These are phyloP conservation scores for Barbus barbus DNA, from an alignment of 2,113 vertebrate species.

Conservation along the genomic window DNA sequence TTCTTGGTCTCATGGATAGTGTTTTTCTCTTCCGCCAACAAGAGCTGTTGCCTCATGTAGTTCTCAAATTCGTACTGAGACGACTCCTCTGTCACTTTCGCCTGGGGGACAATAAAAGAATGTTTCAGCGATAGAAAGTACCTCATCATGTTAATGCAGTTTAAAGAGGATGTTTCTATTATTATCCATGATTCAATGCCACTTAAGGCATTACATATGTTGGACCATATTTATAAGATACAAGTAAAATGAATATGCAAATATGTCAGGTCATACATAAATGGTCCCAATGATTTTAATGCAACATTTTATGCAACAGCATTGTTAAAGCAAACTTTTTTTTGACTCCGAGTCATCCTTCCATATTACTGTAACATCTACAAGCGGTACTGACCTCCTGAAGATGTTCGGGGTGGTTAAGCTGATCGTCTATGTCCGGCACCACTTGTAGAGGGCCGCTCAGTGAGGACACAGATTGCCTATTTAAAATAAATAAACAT, in stretches of 20 bases:
- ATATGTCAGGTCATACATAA: background rate
- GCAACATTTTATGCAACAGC: background rate
- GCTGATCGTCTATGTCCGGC: conserved; percentile 96
- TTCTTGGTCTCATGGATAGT: conserved; percentile 91
- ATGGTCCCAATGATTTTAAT: background rate
- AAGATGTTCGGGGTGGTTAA: conserved; percentile 85
- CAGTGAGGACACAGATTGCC: conserved; percentile 94
- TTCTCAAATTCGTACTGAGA: conserved; percentile 99
- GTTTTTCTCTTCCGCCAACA: conserved; percentile 98
- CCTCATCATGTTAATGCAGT: background rate
- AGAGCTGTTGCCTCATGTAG: conserved; percentile 98
- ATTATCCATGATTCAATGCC: background rate
- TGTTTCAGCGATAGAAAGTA: background rate
- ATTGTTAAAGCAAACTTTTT: no score
- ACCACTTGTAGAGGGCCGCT: conserved; percentile 96
- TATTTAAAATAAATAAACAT: conserved; percentile 57
- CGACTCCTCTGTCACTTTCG: conserved; percentile 91
- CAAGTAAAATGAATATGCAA: background rate
- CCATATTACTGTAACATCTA: background rate
- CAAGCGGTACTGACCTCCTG: conserved; percentile 83
- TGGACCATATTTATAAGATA: background rate
- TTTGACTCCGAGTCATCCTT: no score
- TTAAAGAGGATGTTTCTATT: no score
- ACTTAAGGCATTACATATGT: background rate
- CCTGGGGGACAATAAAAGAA: conserved; percentile 70